Evolutionary conservation across 1,140 invertebrate species (phyloP).

Genomic region (Drosophila ogumai): DNA sequence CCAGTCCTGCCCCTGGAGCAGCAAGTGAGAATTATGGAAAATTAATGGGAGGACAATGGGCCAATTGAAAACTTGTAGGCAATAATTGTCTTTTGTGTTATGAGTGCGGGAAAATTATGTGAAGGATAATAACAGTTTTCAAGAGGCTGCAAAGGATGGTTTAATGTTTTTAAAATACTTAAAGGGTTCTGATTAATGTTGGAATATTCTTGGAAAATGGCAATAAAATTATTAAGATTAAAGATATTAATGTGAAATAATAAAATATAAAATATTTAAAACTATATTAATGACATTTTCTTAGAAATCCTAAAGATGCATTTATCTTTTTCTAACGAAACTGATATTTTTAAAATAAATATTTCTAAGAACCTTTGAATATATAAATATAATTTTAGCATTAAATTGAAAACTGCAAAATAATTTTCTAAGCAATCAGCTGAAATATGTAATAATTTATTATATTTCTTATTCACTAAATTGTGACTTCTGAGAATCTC

Average conservation of each 20-base stretch:
- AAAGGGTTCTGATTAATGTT: background rate
- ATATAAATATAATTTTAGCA: background rate
- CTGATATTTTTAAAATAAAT: no score
- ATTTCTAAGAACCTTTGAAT: background rate
- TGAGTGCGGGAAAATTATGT: slow-evolving; percentile 53
- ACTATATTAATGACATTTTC: background rate
- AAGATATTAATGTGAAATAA: background rate
- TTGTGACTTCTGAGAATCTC: background rate
- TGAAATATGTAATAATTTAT: background rate
- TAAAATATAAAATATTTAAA: background rate
- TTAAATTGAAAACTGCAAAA: background rate
- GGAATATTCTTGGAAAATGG: background rate
- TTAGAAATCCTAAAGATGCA: background rate
- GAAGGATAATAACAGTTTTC: background rate
- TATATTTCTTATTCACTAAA: background rate
- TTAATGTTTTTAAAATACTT: background rate
- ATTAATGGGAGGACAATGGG: slow-evolving; percentile 67
- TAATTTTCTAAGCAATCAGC: background rate
- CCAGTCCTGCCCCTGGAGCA: slow-evolving; percentile 39
- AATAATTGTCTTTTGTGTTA: slow-evolving; percentile 28
- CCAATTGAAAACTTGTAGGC: slow-evolving; percentile 55
- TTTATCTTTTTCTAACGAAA: background rate
- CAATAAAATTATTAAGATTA: background rate
- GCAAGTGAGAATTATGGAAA: slow-evolving; percentile 62
- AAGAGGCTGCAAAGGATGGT: no score